Percentiles rank a stretch among this genome's conserved stretches.
Conservation (phyloP, 2,888 invertebrate species). For the Tipula helvola region DNA sequence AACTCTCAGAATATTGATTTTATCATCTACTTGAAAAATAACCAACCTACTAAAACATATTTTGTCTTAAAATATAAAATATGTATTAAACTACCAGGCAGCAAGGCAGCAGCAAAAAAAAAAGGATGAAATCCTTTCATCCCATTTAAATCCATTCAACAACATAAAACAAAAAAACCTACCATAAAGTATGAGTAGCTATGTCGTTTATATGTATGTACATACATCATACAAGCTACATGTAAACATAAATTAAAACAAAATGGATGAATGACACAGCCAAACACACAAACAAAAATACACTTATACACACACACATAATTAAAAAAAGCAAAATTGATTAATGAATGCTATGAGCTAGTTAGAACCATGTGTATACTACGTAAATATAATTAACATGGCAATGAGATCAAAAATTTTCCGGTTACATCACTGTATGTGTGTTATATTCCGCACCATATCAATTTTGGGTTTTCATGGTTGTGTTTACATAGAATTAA, state of each 20-base stretch:
- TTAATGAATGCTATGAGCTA: not conserved
- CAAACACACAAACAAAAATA: not conserved
- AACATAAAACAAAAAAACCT: not conserved
- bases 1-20: not conserved
- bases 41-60: conserved; percentile 4
- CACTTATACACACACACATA: not conserved
- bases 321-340: not conserved
- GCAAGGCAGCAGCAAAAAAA: not conserved
- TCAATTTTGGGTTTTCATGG: not conserved
- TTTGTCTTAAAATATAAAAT: not conserved
- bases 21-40: not conserved
- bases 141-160: not conserved
- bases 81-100: not conserved
- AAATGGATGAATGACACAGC: not conserved
- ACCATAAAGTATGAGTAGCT: not conserved
- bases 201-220: not conserved
- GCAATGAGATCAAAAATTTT: not conserved
- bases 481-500: not conserved
- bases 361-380: not conserved
- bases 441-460: not conserved
- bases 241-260: not conserved
- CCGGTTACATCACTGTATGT: not conserved
- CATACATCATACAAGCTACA: not conserved
- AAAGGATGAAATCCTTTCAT: not conserved
- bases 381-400: not conserved